A percentile compares a stretch with the other conserved stretches of the same genome.
These are phyloP conservation scores for Ophiodon elongatus DNA, from an alignment of 2,113 vertebrate genomes.

Conservation along the genomic window DNA sequence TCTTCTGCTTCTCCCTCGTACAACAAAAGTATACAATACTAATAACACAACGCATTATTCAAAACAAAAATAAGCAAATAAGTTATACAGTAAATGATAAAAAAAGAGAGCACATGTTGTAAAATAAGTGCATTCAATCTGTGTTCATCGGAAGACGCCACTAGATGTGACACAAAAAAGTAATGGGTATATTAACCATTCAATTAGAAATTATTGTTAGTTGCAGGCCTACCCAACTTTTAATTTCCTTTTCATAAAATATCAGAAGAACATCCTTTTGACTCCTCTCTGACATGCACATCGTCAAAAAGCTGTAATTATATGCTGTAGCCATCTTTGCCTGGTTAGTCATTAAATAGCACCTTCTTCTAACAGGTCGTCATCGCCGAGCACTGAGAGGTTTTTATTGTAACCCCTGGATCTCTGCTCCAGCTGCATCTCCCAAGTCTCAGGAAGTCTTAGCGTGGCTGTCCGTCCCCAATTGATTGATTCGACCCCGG, in stretches of 20 bases:
- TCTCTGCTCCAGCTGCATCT: constrained; percentile 1
- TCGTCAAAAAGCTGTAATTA: background rate
- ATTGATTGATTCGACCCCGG: constrained; percentile 18
- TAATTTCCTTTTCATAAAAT: background rate
- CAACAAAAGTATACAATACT: too few species aligned
- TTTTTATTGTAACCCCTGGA: constrained; percentile 40
- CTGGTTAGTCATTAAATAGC: background rate
- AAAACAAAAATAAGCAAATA: too few species aligned
- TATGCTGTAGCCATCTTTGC: background rate
- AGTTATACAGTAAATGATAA: too few species aligned
- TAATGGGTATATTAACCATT: too few species aligned
- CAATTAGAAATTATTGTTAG: background rate
- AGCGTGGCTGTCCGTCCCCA: background rate
- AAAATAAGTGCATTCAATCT: too few species aligned
- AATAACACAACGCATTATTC: too few species aligned
- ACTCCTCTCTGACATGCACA: background rate
- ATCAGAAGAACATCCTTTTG: background rate
- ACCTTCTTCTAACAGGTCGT: background rate
- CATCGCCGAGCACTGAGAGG: constrained; percentile 16
- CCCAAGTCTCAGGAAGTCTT: constrained; percentile 1
- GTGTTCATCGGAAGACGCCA: too few species aligned
- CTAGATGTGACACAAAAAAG: too few species aligned
- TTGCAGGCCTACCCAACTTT: too few species aligned
- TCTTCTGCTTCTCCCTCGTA: too few species aligned
- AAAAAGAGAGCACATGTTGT: too few species aligned